phyloP scores from a whole-genome alignment of 2,888 invertebrate species.

The Mayetiola destructor region DNA sequence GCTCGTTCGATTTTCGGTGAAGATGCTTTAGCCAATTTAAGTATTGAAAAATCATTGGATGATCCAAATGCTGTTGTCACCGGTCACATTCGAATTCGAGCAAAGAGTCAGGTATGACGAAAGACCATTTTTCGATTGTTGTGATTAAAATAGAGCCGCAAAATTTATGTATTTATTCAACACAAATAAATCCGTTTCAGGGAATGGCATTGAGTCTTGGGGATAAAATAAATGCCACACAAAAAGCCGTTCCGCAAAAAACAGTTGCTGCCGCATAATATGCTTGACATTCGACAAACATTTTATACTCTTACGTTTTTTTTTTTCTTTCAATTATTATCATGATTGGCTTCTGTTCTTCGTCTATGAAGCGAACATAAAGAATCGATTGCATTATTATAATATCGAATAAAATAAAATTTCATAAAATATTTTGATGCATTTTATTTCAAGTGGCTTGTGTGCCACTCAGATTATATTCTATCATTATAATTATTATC shows the following conservation, averaged over 20 bases:
- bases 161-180: slow-evolving; percentile 1
- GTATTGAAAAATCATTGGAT: slow-evolving; percentile 88
- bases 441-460: too few species aligned
- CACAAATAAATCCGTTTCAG: slow-evolving; percentile 35
- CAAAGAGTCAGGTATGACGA: slow-evolving; percentile 79
- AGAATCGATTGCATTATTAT: too few species aligned
- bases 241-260: slow-evolving; percentile 49
- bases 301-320: too few species aligned
- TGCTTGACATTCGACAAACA: not conserved
- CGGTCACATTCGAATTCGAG: slow-evolving; percentile 94
- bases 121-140: not conserved
- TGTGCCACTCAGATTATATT: not conserved
- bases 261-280: slow-evolving; percentile 8
- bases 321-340: too few species aligned
- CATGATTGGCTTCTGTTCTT: too few species aligned
- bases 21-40: slow-evolving; percentile 96
- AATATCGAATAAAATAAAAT: too few species aligned
- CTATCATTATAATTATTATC: not conserved
- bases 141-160: not conserved
- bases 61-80: slow-evolving; percentile 77
- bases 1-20: slow-evolving; percentile 94
- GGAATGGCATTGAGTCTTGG: slow-evolving; percentile 98
- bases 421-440: too few species aligned
- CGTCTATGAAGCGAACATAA: too few species aligned
- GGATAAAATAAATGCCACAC: slow-evolving; percentile 92